Evolutionary conservation across 2,113 vertebrate genomes (phyloP), one percentile per base, ranked within the genome.

Genomic region (Cottus gobio): DNA sequence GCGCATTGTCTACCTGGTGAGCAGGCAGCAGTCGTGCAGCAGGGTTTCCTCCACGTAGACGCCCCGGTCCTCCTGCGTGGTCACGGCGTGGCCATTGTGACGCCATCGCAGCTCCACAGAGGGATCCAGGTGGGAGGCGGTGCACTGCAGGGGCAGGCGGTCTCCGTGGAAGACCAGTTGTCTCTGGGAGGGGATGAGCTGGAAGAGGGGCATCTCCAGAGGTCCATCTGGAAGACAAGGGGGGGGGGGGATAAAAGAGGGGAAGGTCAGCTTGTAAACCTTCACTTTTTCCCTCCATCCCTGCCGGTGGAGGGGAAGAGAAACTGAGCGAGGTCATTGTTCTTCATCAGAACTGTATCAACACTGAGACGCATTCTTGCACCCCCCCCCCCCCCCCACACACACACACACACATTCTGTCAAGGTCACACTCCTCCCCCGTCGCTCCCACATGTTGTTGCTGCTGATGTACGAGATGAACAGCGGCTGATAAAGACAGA

Each of bases 161-260:
- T 98, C 97, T 8, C 97, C 97, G 0, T 88, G 94, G 66, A 98
- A 98, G 86, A 98, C 97, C 85, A 97, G 93, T 52, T 98, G 97
- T 42, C 94, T 95, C 61, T 96, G 96, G 28, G 96, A 97, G 4
- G 97, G 97, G 71, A 98, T 97, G 80, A 98, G 91, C 91, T 98
- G 96, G 61, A 98, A 97, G 61, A 97, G 93, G 57, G 97, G 97
- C 50, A 98, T 91, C 75, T 98, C 96, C 91, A 97, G 91, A 54
- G 96, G 95, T 20, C 94, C 95, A 65, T 95, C 97, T 98, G 90
- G 65, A 91, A 71, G 46, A 83, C 4, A 9, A 20, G 64, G 28
- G 54, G 75, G 42, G 80, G 58, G 39, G 42, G 78, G 58, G 42
- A 79, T 24, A 73, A 57, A 65, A 81, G 72, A 10, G 50, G 28